phyloP scores from a whole-genome alignment of 1,140 invertebrate species.

The Dendrolimus kikuchii region DNA sequence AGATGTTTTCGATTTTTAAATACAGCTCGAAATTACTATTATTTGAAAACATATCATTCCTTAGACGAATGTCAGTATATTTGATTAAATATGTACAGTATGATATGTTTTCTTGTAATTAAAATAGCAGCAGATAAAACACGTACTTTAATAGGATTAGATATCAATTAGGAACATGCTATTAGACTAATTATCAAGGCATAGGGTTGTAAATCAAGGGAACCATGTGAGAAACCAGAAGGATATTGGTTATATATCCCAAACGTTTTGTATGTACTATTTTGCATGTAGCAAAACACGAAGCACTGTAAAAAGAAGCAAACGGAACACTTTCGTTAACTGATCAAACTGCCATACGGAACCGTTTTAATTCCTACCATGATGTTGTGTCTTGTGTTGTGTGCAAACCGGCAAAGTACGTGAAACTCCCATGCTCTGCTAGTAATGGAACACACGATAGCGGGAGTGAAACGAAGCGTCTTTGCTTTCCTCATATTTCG shows the following conservation, averaged over 20 bases:
- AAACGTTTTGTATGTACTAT: conserved; percentile 73
- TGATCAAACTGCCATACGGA: conserved; percentile 18
- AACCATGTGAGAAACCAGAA: conserved; percentile 71
- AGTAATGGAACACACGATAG: too few species aligned
- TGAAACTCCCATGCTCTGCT: too few species aligned
- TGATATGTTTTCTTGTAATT: neutral
- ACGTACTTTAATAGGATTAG: neutral
- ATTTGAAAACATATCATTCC: too few species aligned
- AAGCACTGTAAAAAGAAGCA: conserved; percentile 13
- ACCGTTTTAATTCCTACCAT: neutral
- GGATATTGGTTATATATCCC: conserved; percentile 45
- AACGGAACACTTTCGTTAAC: neutral
- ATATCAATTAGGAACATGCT: neutral
- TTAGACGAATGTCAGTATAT: too few species aligned
- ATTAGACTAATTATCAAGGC: neutral
- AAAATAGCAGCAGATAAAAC: conserved; percentile 4
- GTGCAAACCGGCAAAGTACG: too few species aligned
- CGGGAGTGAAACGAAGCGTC: too few species aligned
- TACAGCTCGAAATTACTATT: too few species aligned
- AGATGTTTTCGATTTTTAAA: too few species aligned
- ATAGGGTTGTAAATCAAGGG: conserved; percentile 40
- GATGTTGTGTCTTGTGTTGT: neutral
- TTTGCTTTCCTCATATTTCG: too few species aligned
- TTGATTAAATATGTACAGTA: neutral
- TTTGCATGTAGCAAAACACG: conserved; percentile 72